Conservation (phyloP, 2,797 vertebrate genomes). For the Lacerta agilis region DNA sequence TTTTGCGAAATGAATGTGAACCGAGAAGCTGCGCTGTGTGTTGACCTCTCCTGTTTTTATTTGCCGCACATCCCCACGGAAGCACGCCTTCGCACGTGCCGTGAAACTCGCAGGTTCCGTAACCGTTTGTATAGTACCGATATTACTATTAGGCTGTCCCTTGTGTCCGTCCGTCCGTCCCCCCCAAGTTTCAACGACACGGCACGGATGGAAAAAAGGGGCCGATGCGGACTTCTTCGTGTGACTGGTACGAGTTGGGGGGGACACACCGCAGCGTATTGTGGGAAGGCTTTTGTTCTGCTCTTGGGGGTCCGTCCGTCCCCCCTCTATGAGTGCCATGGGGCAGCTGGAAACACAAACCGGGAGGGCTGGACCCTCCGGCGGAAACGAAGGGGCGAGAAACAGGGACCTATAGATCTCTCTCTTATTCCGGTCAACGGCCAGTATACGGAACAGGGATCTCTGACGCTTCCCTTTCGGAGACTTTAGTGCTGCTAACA, state of each 20-base stretch:
- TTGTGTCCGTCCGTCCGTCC: background rate
- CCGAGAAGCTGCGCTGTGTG: constrained; percentile 15
- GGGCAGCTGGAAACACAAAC: background rate
- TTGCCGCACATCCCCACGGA: no score
- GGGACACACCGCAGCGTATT: no score
- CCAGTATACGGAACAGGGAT: background rate
- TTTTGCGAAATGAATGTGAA: constrained; percentile 78
- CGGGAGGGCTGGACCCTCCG: constrained; percentile 22
- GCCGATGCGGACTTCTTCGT: background rate
- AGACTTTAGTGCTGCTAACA: background rate
- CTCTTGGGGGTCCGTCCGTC: no score
- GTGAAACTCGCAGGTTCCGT: background rate
- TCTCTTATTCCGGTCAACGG: no score
- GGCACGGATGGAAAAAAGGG: constrained; percentile 48
- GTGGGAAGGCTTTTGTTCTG: background rate
- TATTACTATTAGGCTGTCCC: background rate
- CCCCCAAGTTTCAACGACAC: background rate
- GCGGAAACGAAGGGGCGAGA: rapidly evolving
- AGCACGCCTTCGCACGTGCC: no score
- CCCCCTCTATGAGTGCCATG: no score
- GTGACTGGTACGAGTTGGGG: background rate
- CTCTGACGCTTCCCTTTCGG: background rate
- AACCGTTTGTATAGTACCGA: background rate
- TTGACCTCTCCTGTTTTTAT: background rate
- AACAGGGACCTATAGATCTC: no score